phyloP scores from a whole-genome alignment of 2,797 vertebrate genomes.

The Delichon dasypus region DNA sequence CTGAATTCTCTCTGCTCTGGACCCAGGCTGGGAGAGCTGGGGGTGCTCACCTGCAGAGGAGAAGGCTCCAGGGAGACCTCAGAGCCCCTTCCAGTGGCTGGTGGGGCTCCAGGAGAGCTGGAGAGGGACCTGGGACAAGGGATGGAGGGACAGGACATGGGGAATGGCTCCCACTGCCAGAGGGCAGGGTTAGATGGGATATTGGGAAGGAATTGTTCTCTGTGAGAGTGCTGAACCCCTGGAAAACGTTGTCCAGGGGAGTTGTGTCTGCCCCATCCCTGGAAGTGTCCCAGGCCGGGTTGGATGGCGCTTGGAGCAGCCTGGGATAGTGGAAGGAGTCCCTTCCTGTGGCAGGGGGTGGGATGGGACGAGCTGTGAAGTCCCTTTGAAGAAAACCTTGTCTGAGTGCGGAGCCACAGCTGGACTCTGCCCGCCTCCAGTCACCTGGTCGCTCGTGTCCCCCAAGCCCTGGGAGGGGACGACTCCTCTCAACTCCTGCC shows the following conservation, averaged over 20 bases:
- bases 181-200: rapidly evolving
- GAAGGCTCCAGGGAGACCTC: too few relatives aligned
- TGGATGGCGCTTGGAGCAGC: rapidly evolving
- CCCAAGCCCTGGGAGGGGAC: neutral
- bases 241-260: rapidly evolving
- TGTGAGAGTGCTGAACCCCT: rapidly evolving
- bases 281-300: rapidly evolving
- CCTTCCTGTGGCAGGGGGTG: neutral
- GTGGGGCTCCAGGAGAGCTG: too few relatives aligned
- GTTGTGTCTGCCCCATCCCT: neutral
- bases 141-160: rapidly evolving
- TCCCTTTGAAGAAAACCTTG: neutral
- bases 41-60: too few relatives aligned
- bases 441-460: rapidly evolving
- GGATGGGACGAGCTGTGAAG: too few relatives aligned
- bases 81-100: too few relatives aligned
- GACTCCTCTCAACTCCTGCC: neutral
- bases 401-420: neutral
- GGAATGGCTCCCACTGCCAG: neutral
- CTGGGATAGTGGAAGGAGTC: neutral
- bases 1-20: neutral
- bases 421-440: neutral
- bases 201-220: rapidly evolving
- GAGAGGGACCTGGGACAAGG: neutral
- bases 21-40: neutral